Evolutionary conservation across 2,113 vertebrate species (phyloP).

Genomic region (Ptychochromis oligacanthus): DNA sequence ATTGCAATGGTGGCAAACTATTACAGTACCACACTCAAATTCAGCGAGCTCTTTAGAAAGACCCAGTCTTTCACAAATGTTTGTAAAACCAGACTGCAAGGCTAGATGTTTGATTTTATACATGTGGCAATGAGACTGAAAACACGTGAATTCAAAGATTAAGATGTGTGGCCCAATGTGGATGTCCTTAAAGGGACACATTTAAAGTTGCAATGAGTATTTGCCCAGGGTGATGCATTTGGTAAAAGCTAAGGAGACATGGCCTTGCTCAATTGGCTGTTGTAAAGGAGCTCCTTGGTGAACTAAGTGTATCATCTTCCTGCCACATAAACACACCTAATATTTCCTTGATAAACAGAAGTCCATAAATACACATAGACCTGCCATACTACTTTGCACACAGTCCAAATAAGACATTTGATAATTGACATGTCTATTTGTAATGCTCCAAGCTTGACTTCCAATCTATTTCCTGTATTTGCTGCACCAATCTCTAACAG

Average conservation of each 20-base stretch:
- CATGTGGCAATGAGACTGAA: too few relatives aligned
- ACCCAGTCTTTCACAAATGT: too few relatives aligned
- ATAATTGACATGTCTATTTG: conserved; percentile 11
- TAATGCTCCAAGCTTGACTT: conserved; percentile 5
- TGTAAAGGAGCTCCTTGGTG: not conserved
- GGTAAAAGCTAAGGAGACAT: not conserved
- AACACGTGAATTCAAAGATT: too few relatives aligned
- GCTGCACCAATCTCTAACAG: conserved; percentile 9
- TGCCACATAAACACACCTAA: not conserved
- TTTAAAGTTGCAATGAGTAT: not conserved
- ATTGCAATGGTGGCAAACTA: too few relatives aligned
- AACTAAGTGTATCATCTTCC: not conserved
- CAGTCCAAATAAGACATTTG: conserved; percentile 19
- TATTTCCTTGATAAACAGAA: not conserved
- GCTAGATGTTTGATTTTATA: too few relatives aligned
- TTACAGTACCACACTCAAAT: too few relatives aligned
- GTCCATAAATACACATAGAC: conserved; percentile 18
- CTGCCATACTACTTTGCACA: not conserved
- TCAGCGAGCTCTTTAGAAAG: too few relatives aligned
- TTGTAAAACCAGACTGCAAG: too few relatives aligned
- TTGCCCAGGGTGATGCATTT: not conserved
- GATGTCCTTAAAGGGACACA: not conserved
- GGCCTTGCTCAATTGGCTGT: not conserved
- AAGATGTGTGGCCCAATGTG: too few relatives aligned
- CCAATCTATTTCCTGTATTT: conserved; percentile 5